A percentile compares a stretch with the other conserved stretches of the same genome.
Evolutionary conservation across 1,140 invertebrate species (phyloP).

Genomic region (Drosophila carrolli): DNA sequence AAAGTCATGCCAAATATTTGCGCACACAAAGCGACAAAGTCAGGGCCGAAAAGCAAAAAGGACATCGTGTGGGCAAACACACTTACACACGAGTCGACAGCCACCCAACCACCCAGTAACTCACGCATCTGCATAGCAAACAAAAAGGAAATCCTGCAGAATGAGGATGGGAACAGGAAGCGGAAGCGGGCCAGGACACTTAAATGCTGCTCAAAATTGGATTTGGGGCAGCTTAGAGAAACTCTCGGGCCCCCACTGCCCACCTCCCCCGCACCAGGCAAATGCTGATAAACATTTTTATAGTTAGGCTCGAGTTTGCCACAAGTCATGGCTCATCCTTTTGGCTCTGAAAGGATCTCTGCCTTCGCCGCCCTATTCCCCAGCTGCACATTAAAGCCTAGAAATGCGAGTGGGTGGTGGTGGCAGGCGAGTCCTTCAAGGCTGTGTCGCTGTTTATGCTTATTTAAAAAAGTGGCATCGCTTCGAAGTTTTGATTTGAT

Average conservation of each 20-base stretch:
- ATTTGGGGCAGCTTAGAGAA: constrained; percentile 66
- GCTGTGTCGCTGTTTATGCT: constrained; percentile 66
- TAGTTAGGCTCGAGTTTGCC: constrained; percentile 66
- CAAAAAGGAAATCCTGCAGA: constrained; percentile 39
- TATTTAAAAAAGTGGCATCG: constrained; percentile 79
- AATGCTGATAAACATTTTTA: constrained; percentile 74
- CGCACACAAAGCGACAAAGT: constrained; percentile 51
- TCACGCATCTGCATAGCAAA: constrained; percentile 57
- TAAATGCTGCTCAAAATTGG: constrained; percentile 79
- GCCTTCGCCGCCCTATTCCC: constrained; percentile 58
- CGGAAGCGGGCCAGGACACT: constrained; percentile 58
- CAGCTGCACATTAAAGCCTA: constrained; percentile 70
- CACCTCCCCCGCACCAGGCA: constrained; percentile 5
- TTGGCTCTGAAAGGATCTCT: constrained; percentile 22
- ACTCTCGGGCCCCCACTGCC: not conserved
- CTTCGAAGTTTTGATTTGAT: constrained; percentile 79
- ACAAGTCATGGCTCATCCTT: constrained; percentile 76
- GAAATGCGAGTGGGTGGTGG: constrained; percentile 3
- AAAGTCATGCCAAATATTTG: constrained; percentile 72
- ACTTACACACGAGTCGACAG: constrained; percentile 6
- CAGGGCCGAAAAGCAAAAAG: constrained; percentile 49
- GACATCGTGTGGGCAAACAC: constrained; percentile 43
- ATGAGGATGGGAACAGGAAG: constrained; percentile 21
- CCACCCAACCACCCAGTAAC: not conserved
- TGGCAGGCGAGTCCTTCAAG: constrained; percentile 4